Evolutionary conservation across 2,888 invertebrate genomes (phyloP).

Genomic region (Diabrotica balteata): DNA sequence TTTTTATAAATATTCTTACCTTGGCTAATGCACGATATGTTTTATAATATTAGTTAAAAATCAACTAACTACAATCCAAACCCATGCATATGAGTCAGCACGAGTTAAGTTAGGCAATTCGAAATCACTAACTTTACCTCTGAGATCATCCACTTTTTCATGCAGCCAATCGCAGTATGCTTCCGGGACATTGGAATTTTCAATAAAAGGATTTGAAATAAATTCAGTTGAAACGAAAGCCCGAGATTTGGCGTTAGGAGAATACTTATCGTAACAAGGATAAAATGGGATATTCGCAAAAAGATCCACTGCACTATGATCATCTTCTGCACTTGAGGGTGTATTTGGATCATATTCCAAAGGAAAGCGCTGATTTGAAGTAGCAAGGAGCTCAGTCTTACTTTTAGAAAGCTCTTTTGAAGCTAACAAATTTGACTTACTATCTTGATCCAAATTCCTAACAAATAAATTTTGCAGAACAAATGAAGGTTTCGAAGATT

Average conservation of each 20-base stretch:
- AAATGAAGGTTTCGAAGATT: conserved; percentile 49
- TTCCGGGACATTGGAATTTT: conserved; percentile 48
- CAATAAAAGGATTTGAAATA: conserved; percentile 41
- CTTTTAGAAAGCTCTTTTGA: conserved; percentile 47
- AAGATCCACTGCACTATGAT: conserved; percentile 48
- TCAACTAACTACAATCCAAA: conserved; percentile 52
- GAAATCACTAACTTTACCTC: conserved; percentile 54
- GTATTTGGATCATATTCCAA: conserved; percentile 47
- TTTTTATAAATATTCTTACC: conserved; percentile 48
- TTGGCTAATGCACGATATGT: conserved; percentile 45
- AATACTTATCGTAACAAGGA: conserved; percentile 51
- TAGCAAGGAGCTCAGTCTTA: conserved; percentile 51
- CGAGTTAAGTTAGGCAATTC: conserved; percentile 35
- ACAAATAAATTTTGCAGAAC: conserved; percentile 56
- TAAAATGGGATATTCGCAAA: conserved; percentile 57
- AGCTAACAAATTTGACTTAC: conserved; percentile 30
- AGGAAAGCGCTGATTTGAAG: conserved; percentile 53
- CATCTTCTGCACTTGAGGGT: conserved; percentile 5
- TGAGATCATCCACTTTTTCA: conserved; percentile 48
- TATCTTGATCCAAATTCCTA: conserved; percentile 46
- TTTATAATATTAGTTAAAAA: conserved; percentile 43
- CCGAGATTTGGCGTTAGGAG: conserved; percentile 27
- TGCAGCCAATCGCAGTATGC: conserved; percentile 60
- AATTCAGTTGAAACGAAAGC: conserved; percentile 41
- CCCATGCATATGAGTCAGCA: conserved; percentile 56